Percentiles rank a stretch among this genome's conserved stretches.
phyloP scores from a whole-genome alignment of 37 sponge, comb jelly and placozoan genomes.

The Haliclona indistincta region DNA sequence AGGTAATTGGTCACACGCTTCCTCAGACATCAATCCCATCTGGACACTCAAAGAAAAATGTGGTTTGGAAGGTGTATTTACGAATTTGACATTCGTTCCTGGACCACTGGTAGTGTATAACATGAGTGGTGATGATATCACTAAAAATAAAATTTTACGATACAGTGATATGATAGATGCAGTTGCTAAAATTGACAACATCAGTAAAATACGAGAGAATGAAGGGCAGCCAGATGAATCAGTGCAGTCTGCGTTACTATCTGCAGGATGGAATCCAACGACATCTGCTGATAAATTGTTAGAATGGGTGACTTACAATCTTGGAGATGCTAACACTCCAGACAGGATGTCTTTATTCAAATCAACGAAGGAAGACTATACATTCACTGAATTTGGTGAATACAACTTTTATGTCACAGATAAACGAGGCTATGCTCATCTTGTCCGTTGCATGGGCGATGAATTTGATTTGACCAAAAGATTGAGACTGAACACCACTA shows the following conservation, averaged over 20 bases:
- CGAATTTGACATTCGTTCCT: background rate
- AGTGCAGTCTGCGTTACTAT: constrained; percentile 9
- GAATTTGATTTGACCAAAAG: constrained; percentile 5
- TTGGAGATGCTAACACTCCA: background rate
- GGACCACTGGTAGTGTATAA: constrained; percentile 12
- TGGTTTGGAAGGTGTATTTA: constrained; percentile 2
- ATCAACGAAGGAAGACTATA: background rate
- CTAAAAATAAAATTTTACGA: background rate
- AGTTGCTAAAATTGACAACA: background rate
- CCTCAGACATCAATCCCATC: background rate
- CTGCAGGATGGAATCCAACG: constrained; percentile 21
- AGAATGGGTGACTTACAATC: constrained; percentile 44
- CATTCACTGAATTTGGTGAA: background rate
- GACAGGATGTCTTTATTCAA: background rate
- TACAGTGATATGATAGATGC: background rate
- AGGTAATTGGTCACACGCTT: too few species aligned
- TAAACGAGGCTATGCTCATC: constrained; percentile 20
- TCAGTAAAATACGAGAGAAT: background rate
- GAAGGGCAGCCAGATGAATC: constrained; percentile 34
- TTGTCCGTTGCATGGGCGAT: constrained; percentile 42
- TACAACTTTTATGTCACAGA: constrained; percentile 45
- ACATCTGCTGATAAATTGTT: constrained; percentile 14
- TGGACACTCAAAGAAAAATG: background rate
- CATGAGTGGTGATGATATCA: background rate
- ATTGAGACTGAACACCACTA: constrained; percentile 25